A percentile compares a stretch with the other conserved stretches of the same genome.
phyloP scores from a whole-genome alignment of 2,797 vertebrate genomes.

The Pipistrellus nathusii region DNA sequence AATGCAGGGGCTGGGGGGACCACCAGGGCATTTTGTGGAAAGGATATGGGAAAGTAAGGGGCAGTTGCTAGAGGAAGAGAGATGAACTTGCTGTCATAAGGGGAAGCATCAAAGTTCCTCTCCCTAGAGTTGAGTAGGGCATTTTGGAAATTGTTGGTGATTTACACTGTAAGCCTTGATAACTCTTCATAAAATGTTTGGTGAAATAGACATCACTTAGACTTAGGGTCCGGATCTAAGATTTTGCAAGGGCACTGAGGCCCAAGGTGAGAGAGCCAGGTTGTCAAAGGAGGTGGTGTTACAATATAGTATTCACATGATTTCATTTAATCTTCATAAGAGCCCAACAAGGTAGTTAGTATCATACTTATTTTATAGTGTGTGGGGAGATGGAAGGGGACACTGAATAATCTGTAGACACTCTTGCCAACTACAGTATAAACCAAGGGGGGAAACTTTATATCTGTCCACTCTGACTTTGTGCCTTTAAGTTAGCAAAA shows the following conservation, averaged over 20 bases:
- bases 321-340: not conserved
- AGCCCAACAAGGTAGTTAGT: not conserved
- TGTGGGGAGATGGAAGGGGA: too few species aligned
- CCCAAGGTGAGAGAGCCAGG: not conserved
- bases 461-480: not conserved
- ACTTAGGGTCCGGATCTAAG: not conserved
- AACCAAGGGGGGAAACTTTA: not conserved
- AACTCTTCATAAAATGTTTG: not conserved
- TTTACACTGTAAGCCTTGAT: not conserved
- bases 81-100: not conserved
- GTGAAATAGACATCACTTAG: not conserved
- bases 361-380: not conserved
- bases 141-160: not conserved
- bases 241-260: not conserved
- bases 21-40: not conserved
- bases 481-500: not conserved
- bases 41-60: not conserved
- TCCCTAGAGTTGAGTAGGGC: not conserved
- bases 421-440: not conserved
- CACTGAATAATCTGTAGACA: not conserved
- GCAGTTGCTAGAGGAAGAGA: not conserved
- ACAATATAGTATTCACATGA: not conserved
- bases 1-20: not conserved
- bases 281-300: not conserved
- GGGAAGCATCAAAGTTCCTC: not conserved